Evolutionary conservation across 2,888 invertebrate genomes (phyloP), one percentile per base, ranked within the genome.

Genomic region (Drosophila nr. medialis): DNA sequence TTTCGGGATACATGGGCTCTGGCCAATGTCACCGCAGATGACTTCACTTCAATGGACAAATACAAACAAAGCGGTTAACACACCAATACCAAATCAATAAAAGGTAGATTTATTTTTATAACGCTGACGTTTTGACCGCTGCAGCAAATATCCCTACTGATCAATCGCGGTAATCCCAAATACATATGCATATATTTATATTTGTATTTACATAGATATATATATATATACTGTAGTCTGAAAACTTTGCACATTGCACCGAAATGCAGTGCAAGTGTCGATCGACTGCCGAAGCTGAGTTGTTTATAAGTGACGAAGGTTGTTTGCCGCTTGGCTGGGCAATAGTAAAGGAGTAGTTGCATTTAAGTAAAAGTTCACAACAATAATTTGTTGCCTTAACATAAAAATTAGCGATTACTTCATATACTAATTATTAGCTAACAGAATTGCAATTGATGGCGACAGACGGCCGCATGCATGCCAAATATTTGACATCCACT

Each of bases 391-490:
- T 74, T 85, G 77, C 83, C 64, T 72, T 71, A 85, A 61, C 74
- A 86, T 72, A 74, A 70, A 86, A 90, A 76, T 81, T 74, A 75
- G 64, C 72, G 68, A 86, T 89, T 89, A 89, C 85, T 81, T 81
- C 69, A 89, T 62, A 32, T 40, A 77, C 80, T 89, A 89, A 90
- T 81, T 84, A 81, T 84, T 72, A 71, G 71, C 65, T 90, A 86
- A 86, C 67, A 86, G 58, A 72, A 60, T 48, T 68, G 59, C 66
- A 68, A 66, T 56, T 67, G 68, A 63, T 61, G 68, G 64, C 60
- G 63, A 49, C 69, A 60, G 64, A 40, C 67, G 53, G 62, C 63
- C 49, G 55, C 49, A 45, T 42, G 69, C 59, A 60, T 42, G 58
- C 58, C 58, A 80, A 86, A 86, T 86, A 90, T 89, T 90, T 80